Percentiles rank a stretch among this genome's conserved stretches.
Conservation (phyloP, 2,113 vertebrate species). For the Gracilinanus agilis region DNA sequence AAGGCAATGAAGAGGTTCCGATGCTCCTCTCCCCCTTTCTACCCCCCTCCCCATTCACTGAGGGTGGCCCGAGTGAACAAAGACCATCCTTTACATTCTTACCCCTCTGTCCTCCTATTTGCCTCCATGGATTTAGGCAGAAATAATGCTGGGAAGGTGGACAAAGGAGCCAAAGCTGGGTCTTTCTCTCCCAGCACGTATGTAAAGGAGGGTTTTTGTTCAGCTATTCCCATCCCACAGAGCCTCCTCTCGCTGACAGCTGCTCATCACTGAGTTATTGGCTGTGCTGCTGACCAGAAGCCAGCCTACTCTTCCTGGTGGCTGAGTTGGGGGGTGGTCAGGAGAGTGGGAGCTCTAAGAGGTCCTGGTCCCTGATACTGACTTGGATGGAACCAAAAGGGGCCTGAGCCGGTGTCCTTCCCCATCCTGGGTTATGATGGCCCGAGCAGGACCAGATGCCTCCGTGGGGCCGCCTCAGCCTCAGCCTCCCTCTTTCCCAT, state of each 20-base stretch:
- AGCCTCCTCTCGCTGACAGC: background rate
- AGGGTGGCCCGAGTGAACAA: constrained; percentile 34
- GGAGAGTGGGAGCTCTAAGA: background rate
- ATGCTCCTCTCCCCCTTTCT: background rate
- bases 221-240: background rate
- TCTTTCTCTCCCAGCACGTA: background rate
- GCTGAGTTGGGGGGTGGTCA: constrained; percentile 9
- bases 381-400: background rate
- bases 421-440: background rate
- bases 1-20: background rate
- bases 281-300: background rate
- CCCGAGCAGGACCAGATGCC: background rate
- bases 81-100: constrained; percentile 31
- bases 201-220: constrained; percentile 20
- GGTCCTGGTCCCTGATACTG: background rate
- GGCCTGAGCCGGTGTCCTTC: background rate
- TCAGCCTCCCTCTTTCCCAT: constrained; percentile 61
- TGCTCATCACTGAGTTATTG: background rate
- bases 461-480: constrained; percentile 1
- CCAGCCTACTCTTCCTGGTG: background rate
- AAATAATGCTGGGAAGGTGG: constrained; percentile 37
- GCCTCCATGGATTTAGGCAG: constrained; percentile 33
- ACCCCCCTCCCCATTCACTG: background rate
- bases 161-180: constrained; percentile 40
- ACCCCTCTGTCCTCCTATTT: constrained; percentile 18